phyloP scores from a whole-genome alignment of 2,797 vertebrate genomes.

The Scarus forsteni region DNA sequence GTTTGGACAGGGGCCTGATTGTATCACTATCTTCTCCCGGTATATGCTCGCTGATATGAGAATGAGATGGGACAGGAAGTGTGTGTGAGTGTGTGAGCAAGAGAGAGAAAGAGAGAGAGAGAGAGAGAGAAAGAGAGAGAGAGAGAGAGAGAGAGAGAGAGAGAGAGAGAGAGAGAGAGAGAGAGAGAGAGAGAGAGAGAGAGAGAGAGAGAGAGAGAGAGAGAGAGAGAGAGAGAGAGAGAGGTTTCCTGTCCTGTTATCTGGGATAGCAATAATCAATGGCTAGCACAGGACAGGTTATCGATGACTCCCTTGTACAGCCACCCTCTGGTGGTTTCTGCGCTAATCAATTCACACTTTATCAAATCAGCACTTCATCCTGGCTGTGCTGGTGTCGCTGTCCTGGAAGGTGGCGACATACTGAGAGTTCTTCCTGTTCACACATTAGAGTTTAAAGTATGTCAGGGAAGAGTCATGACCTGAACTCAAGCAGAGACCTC shows the following conservation, averaged over 20 bases:
- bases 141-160: slow-evolving; percentile 11
- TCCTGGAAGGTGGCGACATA: slow-evolving; percentile 8
- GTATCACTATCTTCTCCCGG: background rate
- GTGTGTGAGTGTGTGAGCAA: background rate
- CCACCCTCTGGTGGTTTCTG: slow-evolving; percentile 31
- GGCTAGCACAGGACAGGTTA: slow-evolving; percentile 41
- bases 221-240: background rate
- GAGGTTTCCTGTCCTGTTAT: slow-evolving; percentile 40
- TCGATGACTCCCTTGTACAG: slow-evolving; percentile 44
- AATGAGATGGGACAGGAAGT: background rate
- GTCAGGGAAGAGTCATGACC: background rate
- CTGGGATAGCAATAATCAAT: slow-evolving; percentile 64
- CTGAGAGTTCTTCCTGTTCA: slow-evolving; percentile 1
- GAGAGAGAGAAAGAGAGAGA: slow-evolving; percentile 11
- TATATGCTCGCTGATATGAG: background rate
- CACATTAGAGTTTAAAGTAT: slow-evolving; percentile 14
- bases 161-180: slow-evolving; percentile 7
- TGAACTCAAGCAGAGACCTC: too few relatives aligned
- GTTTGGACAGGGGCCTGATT: background rate
- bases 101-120: slow-evolving; percentile 15
- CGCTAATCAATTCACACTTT: slow-evolving; percentile 58
- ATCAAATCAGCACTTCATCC: slow-evolving; percentile 58
- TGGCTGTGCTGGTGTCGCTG: slow-evolving; percentile 7
- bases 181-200: slow-evolving; percentile 16
- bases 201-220: slow-evolving; percentile 1